phyloP scores from a whole-genome alignment of 64 coral and sea anemone species.

The Hydrozoanthus tunicans region DNA sequence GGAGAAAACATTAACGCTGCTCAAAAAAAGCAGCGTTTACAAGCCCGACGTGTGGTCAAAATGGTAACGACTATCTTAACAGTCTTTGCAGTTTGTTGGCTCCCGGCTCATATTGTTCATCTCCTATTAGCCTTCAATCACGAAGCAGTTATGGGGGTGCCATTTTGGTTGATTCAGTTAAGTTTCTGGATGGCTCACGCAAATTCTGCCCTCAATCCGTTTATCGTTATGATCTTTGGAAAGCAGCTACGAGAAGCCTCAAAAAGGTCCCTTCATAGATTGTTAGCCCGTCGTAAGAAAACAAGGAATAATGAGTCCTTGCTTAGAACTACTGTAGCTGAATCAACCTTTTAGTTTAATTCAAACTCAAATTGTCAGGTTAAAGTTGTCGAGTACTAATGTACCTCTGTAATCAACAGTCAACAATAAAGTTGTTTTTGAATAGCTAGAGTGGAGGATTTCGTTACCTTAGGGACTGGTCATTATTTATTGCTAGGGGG shows the following conservation, averaged over 20 bases:
- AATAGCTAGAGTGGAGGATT: no score
- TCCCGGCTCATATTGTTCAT: conserved; percentile 13
- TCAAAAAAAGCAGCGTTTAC: conserved; percentile 31
- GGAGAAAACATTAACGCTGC: conserved; percentile 23
- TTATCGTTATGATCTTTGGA: conserved; percentile 18
- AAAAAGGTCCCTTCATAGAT: conserved; percentile 9
- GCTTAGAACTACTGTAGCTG: conserved; percentile 7
- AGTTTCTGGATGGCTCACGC: conserved; percentile 29
- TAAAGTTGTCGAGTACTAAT: no score
- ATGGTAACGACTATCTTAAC: conserved; percentile 51
- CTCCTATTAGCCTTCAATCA: conserved; percentile 12
- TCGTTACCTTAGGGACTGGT: no score
- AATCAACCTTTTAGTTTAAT: conserved; percentile 6
- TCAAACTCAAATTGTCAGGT: no score
- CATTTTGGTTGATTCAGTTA: not conserved
- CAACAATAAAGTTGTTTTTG: no score
- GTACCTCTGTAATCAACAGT: no score
- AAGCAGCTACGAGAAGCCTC: conserved; percentile 32
- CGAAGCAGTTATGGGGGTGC: not conserved
- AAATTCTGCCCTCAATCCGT: conserved; percentile 31
- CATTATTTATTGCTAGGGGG: no score
- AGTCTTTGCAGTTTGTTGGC: conserved; percentile 52
- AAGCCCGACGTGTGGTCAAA: conserved; percentile 44
- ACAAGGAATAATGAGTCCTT: not conserved
- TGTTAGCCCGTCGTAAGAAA: not conserved